Base-by-base conservation (phyloP, 2,113 vertebrate species). In the Orcinus orca region DNA sequence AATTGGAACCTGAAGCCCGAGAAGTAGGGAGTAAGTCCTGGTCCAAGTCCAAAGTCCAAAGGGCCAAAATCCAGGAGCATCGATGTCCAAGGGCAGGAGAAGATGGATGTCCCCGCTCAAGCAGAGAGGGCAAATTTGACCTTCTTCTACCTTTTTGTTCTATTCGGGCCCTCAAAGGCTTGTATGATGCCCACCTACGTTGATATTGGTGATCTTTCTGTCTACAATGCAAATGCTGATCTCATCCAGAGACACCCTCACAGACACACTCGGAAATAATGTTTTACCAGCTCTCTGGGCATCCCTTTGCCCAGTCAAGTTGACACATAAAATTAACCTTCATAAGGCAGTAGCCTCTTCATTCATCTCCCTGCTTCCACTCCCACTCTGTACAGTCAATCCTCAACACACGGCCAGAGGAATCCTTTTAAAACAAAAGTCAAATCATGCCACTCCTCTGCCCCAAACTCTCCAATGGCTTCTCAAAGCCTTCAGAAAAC, bases 341-440 rank as follows among this genome's bases (percentile, higher is more conserved):
- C 38, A 6, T 23, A 36, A 31, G 25, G 17, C 41, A 1, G 53
- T 25, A 5, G 86, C 17, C 17, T 68, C 47, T 10, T 36, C 33
- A 0, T 31, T 29, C 18, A 5, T 12, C 33, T 26, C 50, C 67
- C 53, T 21, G 41, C 38, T 5, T 25, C 7, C 7, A 15, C 3
- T 4, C 36, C 23, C n/a, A 29, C 7, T 36, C 26, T 11, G 1
- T 10, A 33, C 3, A 3, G 60, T 38, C 80, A 6, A 1, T n/a
- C 50, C 18, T 23, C 70, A 11, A 20, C 36, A 15, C 50, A n/a
- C 71, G 60, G 77, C 65, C n/a, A 12, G 47, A 38, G 31, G n/a
- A 15, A 14, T 13, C 33, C 36, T 92, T 29, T 36, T 5, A 71
- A 21, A 65, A 41, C 15, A 25, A n/a, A 68, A 25, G 17, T 44